Percentiles rank a stretch among this genome's conserved stretches.
Evolutionary conservation across 2,113 vertebrate species (phyloP).

Genomic region (Malaclemys terrapin): DNA sequence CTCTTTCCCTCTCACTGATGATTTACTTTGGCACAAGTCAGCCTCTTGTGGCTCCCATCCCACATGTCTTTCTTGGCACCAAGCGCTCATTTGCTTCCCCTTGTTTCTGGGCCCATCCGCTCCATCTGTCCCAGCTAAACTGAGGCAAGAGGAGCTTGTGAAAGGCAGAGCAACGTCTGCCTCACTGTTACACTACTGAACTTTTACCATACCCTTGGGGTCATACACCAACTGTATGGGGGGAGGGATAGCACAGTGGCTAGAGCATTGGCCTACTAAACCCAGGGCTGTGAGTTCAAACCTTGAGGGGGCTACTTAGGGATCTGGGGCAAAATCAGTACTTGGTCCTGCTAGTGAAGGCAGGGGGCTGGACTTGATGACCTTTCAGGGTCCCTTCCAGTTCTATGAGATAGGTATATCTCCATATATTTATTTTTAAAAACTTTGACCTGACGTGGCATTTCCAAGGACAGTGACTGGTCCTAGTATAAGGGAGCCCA

Average conservation of each 20-base stretch:
- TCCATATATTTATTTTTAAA: too few species aligned
- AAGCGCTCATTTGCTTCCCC: background rate
- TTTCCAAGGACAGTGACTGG: background rate
- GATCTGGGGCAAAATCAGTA: too few species aligned
- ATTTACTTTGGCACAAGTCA: background rate
- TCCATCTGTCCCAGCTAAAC: background rate
- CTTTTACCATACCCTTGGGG: background rate
- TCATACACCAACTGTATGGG: background rate
- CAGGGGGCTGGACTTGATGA: too few species aligned
- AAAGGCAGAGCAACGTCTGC: background rate
- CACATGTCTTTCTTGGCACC: constrained; percentile 35
- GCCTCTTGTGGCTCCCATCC: background rate
- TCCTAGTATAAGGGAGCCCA: too few species aligned
- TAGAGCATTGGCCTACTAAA: too few species aligned
- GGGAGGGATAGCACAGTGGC: too few species aligned
- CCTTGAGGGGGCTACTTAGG: too few species aligned
- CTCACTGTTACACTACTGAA: background rate
- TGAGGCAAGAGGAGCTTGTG: rapidly evolving
- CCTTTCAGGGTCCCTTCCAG: too few species aligned
- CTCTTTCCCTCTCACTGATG: background rate
- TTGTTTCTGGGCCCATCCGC: background rate
- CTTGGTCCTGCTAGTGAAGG: too few species aligned
- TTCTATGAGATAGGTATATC: too few species aligned
- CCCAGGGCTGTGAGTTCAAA: too few species aligned
- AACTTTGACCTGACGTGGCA: background rate